Evolutionary conservation across 2,888 invertebrate species (phyloP), one percentile per base, ranked within the genome.

Genomic region (Caenorhabditis plicata): DNA sequence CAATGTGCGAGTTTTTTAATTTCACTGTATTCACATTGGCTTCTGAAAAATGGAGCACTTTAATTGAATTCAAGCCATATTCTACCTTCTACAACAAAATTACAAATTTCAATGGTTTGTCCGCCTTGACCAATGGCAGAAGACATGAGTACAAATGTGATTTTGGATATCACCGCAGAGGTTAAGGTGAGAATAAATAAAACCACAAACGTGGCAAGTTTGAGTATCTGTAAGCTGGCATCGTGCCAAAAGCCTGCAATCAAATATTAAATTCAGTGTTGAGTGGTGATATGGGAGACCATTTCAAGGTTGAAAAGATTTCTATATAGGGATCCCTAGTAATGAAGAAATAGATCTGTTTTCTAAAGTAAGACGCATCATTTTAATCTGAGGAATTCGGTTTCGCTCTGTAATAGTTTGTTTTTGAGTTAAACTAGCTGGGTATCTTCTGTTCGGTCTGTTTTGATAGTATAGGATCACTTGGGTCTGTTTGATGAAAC

Each of bases 61-160:
- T n/a, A n/a, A n/a, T n/a, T n/a, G n/a, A n/a, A n/a, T n/a, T n/a
- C 13, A 5, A 39, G 9, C 9, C 5, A 39, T 4, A 19, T 11
- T 48, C 38, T 45, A 61, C 74, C 74, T 9, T 73, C 75, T 25
- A 78, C 71, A 32, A 73, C 71, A 41, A 75, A 74, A 36, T 70
- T 64, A 51, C 80, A 80, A 32, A 80, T 77, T 22, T 74, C 74
- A 53, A 78, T 70, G 45, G 80, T 80, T 43, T 68, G 65, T 9
- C 75, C 76, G 15, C 69, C 77, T 68, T 71, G 72, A 33, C 78
- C 80, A 25, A 81, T 73, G 13, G 75, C 81, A 9, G 80, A 73
- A 8, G 80, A 76, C 77, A 81, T 81, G 32, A 81, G 53, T 19
- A 81, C 67, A 33, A 81, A 80, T 4, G 73, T 60, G n/a, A 52